Evolutionary conservation across 2,113 vertebrate genomes (phyloP).

Genomic region (Cephalopholis sonnerati): DNA sequence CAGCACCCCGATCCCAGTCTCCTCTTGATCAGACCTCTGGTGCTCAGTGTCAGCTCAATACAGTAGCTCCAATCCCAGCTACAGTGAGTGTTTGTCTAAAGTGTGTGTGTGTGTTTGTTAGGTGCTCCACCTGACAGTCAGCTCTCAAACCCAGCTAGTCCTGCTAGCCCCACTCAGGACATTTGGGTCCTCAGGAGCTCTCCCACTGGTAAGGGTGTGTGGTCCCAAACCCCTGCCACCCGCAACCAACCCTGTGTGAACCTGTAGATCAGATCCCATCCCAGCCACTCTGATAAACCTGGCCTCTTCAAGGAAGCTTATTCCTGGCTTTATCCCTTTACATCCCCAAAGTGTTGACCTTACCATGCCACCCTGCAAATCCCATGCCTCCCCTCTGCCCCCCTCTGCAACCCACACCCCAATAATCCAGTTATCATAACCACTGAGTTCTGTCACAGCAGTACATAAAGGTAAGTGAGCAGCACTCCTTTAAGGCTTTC

Average conservation of each 20-base stretch:
- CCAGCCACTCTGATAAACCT: conserved; percentile 1
- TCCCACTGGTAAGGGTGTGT: conserved; percentile 84
- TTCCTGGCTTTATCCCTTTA: conserved; percentile 37
- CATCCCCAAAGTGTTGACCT: conserved; percentile 40
- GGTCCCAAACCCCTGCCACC: conserved; percentile 45
- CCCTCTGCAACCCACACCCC: background rate
- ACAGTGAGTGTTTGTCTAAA: conserved; percentile 64
- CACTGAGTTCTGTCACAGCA: conserved; percentile 13
- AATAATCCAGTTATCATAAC: conserved; percentile 32
- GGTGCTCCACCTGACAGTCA: conserved; percentile 77
- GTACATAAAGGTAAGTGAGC: conserved; percentile 15
- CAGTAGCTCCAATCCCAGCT: conserved; percentile 31
- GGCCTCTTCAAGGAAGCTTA: conserved; percentile 40
- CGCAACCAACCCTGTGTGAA: conserved; percentile 15
- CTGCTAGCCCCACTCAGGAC: conserved; percentile 81
- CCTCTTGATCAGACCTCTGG: background rate
- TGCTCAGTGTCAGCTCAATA: conserved; percentile 1
- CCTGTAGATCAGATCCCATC: conserved; percentile 36
- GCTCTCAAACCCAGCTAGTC: conserved; percentile 75
- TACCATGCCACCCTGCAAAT: conserved; percentile 20
- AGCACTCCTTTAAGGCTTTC: background rate
- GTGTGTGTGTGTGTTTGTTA: conserved; percentile 82
- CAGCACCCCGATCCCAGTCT: conserved; percentile 6
- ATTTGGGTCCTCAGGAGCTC: conserved; percentile 86
- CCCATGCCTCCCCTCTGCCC: background rate